Evolutionary conservation across 2,888 invertebrate species (phyloP).

Genomic region (Cosmorhoe ocellata): DNA sequence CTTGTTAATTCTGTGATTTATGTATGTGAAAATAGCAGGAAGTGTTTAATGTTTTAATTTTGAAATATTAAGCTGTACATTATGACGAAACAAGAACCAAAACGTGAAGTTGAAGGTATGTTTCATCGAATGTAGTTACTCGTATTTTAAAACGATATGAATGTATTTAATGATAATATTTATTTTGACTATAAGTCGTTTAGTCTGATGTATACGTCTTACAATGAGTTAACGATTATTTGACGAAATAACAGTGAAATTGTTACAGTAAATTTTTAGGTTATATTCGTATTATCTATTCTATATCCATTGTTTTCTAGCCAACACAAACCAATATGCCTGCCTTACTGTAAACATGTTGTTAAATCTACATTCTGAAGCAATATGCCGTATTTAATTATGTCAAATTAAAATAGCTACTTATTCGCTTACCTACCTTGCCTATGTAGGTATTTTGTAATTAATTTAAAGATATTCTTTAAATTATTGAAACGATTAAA

Average conservation of each 20-base stretch:
- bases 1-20: background rate
- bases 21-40: background rate
- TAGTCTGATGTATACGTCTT: background rate
- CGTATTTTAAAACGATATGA: background rate
- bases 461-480: no score
- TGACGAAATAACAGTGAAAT: no score
- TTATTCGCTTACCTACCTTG: no score
- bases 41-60: background rate
- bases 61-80: background rate
- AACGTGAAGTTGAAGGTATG: slow-evolving; percentile 52
- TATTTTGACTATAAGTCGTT: background rate
- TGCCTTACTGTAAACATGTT: no score
- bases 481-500: no score
- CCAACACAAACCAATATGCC: no score
- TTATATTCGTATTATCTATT: background rate
- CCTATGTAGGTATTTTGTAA: no score
- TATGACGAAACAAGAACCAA: slow-evolving; percentile 44
- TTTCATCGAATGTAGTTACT: slow-evolving; percentile 1
- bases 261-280: background rate
- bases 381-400: no score
- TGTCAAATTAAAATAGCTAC: no score
- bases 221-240: background rate
- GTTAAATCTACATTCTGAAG: no score
- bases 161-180: background rate
- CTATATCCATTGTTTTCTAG: no score